Evolutionary conservation across 1,140 invertebrate genomes (phyloP), one percentile per base, ranked within the genome.

Genomic region (Hirudo medicinalis): DNA sequence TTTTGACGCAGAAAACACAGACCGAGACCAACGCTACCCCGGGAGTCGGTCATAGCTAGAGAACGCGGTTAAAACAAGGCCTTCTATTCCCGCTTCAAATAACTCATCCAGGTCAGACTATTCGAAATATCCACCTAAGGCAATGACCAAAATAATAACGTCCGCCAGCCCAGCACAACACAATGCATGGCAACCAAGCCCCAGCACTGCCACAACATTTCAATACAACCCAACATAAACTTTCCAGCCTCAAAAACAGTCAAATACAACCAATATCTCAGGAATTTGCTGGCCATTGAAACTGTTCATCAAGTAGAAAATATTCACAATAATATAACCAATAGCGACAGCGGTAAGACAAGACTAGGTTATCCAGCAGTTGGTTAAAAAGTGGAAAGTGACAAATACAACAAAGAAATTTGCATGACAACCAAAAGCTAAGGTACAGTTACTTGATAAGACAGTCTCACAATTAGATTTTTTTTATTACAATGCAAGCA

Each of bases 161-260:
- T 3, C 17, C 29, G 57, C 57, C 57, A 25, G 15, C 29, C 19
- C 57, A 63, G 22, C 19, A 22, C 32, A 63, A 13, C 57, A 13
- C 22, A 63, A n/a, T 11, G 8, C 6, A 36, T 36, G 32, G 32
- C 32, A 36, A 36, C 6, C 6, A 36, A 36, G 32, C 32, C 32
- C 32, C n/a, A 3, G 32, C 32, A 6, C 2, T 36, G 32, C 6
- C 6, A 36, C 13, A 63, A 25, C 4, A 63, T 20, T 63, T 13
- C 8, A 63, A 63, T 6, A 22, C 20, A 63, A 63, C 20, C 19
- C 57, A 11, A 63, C 22, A 13, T 15, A 63, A 13, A 25, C 13
- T 63, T 63, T 15, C 57, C 57, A 63, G 19, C 29, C 57, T 63
- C 19, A 22, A 63, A n/a, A 63, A 63, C 57, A 63, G 43, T 49